Percentiles rank a stretch among this genome's conserved stretches.
Conservation (phyloP, 2,888 invertebrate species). For the Iphiclides podalirius region DNA sequence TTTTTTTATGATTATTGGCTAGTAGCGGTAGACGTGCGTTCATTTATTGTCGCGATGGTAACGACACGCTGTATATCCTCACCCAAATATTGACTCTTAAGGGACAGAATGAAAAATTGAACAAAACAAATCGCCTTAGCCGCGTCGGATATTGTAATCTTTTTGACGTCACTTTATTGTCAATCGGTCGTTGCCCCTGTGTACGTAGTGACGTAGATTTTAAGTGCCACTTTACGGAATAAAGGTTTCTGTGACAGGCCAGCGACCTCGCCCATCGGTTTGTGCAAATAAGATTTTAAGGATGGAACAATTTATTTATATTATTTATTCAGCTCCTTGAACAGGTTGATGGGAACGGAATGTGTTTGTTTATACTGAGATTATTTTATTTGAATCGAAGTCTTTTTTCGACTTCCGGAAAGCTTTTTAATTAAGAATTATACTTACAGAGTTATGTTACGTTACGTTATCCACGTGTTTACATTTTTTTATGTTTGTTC, state of each 20-base stretch:
- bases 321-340: not conserved
- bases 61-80: too few relatives aligned
- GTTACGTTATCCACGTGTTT: too few relatives aligned
- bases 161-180: conserved; percentile 13
- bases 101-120: not conserved
- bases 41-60: too few relatives aligned
- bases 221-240: conserved; percentile 12
- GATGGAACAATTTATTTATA: not conserved
- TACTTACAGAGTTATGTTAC: too few relatives aligned
- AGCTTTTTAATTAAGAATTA: too few relatives aligned
- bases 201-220: conserved; percentile 9
- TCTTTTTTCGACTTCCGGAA: too few relatives aligned
- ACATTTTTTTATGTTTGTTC: too few relatives aligned
- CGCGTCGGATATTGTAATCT: conserved; percentile 1
- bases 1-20: too few relatives aligned
- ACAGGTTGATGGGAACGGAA: not conserved
- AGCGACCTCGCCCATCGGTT: conserved; percentile 7
- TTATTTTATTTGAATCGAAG: too few relatives aligned
- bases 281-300: conserved; percentile 4
- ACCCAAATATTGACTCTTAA: too few relatives aligned
- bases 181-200: conserved; percentile 16
- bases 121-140: not conserved
- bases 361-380: not conserved
- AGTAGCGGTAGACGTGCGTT: too few relatives aligned
- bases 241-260: conserved; percentile 18